A percentile compares a stretch with the other conserved stretches of the same genome.
Evolutionary conservation across 2,113 vertebrate genomes (phyloP).

Genomic region (Malurus elegans): DNA sequence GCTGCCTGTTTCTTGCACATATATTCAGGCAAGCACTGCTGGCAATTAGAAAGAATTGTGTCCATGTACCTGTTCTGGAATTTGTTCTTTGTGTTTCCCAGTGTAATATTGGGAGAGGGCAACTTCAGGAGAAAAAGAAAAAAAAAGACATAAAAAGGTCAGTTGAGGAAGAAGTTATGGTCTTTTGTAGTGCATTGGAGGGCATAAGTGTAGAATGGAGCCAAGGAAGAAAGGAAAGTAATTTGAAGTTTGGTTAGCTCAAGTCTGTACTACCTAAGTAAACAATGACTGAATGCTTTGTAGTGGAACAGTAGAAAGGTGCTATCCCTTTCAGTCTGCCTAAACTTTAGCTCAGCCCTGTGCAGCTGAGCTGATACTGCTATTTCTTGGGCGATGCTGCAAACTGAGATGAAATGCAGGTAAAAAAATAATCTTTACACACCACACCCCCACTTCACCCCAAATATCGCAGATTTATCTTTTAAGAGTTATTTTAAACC

Average conservation of each 20-base stretch:
- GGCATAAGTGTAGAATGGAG: not conserved
- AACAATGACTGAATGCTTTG: not conserved
- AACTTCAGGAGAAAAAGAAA: not conserved
- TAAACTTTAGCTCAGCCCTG: not conserved
- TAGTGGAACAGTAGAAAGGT: not conserved
- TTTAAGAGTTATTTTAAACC: not conserved
- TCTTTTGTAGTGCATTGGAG: not conserved
- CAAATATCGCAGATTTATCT: not conserved
- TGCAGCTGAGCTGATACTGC: not conserved
- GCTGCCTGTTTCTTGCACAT: not conserved
- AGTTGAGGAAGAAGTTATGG: not conserved
- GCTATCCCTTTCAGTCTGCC: not conserved
- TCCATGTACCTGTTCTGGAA: not conserved
- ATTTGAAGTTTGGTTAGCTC: not conserved
- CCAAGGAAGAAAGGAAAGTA: not conserved
- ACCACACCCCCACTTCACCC: rapidly evolving
- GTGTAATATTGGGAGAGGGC: not conserved
- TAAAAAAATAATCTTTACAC: not conserved
- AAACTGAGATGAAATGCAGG: not conserved
- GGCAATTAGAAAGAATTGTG: not conserved
- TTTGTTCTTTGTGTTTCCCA: not conserved
- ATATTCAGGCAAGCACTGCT: not conserved
- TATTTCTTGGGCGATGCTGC: not conserved
- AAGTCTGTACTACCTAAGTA: not conserved
- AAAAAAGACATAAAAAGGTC: not conserved